These are phyloP conservation scores for Heliocidaris tuberculata DNA, from an alignment of 35 echinoderm and acorn worm species.

Conservation along the genomic window DNA sequence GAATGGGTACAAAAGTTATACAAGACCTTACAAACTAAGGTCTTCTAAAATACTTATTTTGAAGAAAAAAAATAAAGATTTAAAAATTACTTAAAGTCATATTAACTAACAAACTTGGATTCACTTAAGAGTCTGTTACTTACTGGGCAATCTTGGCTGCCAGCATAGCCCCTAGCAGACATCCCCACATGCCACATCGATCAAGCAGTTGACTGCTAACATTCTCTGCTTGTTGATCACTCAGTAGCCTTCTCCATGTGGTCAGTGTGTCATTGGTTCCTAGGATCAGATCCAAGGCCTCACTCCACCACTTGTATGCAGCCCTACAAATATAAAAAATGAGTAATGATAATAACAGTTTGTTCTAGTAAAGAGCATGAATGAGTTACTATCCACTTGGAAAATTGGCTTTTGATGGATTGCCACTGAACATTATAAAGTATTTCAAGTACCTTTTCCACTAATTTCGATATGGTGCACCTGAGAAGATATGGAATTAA, in stretches of 20 bases:
- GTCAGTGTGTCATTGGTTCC: conserved; percentile 73
- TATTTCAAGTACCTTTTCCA: too few species aligned
- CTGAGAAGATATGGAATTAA: too few species aligned
- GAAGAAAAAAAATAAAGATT: too few species aligned
- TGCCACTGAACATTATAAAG: too few species aligned
- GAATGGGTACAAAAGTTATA: too few species aligned
- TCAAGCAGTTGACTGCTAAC: conserved; percentile 77
- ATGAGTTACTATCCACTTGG: background rate
- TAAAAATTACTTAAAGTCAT: too few species aligned
- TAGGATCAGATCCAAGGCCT: conserved; percentile 84
- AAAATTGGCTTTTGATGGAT: too few species aligned
- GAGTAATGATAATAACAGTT: background rate
- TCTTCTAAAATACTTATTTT: too few species aligned
- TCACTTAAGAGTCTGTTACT: background rate
- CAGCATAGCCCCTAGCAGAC: conserved; percentile 84
- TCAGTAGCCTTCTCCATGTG: conserved; percentile 79
- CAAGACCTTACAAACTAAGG: too few species aligned
- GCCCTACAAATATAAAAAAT: conserved; percentile 56
- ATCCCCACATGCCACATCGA: conserved; percentile 95
- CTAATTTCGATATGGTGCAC: too few species aligned
- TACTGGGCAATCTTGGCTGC: conserved; percentile 96
- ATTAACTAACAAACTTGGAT: too few species aligned
- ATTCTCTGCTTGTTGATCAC: conserved; percentile 55
- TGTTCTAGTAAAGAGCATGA: background rate
- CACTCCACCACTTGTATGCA: conserved; percentile 92